These are phyloP conservation scores for Himalopsyche kuldschensis DNA, from an alignment of 2,888 invertebrate species.

Conservation along the genomic window DNA sequence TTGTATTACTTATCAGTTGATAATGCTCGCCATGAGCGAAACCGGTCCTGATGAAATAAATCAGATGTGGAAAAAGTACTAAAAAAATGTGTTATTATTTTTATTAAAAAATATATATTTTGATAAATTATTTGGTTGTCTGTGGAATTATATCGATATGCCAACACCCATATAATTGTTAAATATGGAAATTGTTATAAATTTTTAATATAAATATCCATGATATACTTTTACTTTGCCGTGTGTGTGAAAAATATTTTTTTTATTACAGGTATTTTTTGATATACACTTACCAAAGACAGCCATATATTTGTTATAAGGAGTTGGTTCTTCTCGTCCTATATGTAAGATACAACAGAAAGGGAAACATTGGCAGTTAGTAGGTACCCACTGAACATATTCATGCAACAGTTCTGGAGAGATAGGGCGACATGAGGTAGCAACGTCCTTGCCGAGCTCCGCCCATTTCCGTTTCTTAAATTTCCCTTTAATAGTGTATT, in stretches of 20 bases:
- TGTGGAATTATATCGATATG: no score
- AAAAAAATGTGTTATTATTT: no score
- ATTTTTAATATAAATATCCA: no score
- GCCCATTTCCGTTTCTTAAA: slow-evolving; percentile 44
- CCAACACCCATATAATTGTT: no score
- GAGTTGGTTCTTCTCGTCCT: slow-evolving; percentile 96
- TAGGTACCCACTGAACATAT: slow-evolving; percentile 58
- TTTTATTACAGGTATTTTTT: slow-evolving; percentile 48
- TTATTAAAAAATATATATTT: no score
- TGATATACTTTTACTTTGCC: slow-evolving; percentile 37
- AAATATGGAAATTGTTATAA: no score
- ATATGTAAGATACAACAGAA: slow-evolving; percentile 72
- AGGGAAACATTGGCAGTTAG: slow-evolving; percentile 63
- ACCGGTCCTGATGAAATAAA: no score
- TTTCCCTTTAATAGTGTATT: background rate
- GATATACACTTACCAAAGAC: slow-evolving; percentile 85
- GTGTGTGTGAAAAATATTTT: slow-evolving; percentile 43
- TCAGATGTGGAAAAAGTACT: no score
- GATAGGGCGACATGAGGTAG: slow-evolving; percentile 46
- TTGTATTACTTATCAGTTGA: no score
- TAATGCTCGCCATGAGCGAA: no score
- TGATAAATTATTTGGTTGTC: no score
- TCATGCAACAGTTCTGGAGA: slow-evolving; percentile 50
- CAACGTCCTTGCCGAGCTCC: slow-evolving; percentile 1
- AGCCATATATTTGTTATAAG: slow-evolving; percentile 94